phyloP scores from a whole-genome alignment of 2,888 invertebrate genomes.

The Camptogramma bilineatum region DNA sequence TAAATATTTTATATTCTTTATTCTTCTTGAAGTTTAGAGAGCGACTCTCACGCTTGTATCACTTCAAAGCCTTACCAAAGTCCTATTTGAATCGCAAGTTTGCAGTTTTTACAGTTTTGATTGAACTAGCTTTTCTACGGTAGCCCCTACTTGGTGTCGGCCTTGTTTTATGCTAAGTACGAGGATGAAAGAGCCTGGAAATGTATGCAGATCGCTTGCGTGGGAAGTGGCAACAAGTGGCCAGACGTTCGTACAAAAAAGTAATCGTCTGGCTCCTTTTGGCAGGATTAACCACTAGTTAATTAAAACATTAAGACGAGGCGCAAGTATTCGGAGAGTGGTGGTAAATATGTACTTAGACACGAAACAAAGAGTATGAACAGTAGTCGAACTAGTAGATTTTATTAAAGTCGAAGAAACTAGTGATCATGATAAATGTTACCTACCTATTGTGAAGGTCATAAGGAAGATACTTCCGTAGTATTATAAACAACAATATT shows the following conservation, averaged over 20 bases:
- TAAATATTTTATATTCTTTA: too few relatives aligned
- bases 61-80: too few relatives aligned
- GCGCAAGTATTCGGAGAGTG: constrained; percentile 27
- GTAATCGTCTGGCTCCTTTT: constrained; percentile 60
- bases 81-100: too few relatives aligned
- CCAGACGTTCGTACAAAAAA: constrained; percentile 67
- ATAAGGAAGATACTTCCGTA: neutral
- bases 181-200: constrained; percentile 78
- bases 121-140: constrained; percentile 16
- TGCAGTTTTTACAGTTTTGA: neutral
- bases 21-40: too few relatives aligned
- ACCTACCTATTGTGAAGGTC: too few relatives aligned
- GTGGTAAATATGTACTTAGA: neutral
- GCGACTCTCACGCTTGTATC: too few relatives aligned
- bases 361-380: neutral
- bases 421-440: too few relatives aligned
- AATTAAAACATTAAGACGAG: constrained; percentile 68
- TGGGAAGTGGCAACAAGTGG: constrained; percentile 84
- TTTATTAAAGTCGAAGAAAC: too few relatives aligned
- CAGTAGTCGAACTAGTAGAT: neutral
- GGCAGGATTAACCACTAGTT: constrained; percentile 66
- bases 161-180: constrained; percentile 83
- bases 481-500: too few relatives aligned
- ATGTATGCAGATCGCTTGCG: constrained; percentile 82
- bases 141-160: constrained; percentile 60